Base-by-base conservation (phyloP, 2,797 vertebrate genomes). In the Sarcophilus harrisii region DNA sequence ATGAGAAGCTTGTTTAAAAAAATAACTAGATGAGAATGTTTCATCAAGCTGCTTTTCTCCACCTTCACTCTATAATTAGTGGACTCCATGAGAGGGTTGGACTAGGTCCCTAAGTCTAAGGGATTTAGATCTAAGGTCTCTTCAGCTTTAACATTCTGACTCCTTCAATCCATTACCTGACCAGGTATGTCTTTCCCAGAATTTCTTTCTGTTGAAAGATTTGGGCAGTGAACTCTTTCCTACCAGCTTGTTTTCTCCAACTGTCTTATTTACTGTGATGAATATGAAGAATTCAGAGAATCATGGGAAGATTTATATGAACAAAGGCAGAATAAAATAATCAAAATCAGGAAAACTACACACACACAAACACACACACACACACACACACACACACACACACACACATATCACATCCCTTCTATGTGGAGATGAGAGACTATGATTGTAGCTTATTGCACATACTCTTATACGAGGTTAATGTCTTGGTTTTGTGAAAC, bases 1-100 rank as follows among this genome's bases (percentile, higher is more conserved):
- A 94, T 90, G 97, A 96, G 97, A 98, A 96, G 0, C 0, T 81
- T 54, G 73, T 57, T n/a, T 28, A 95, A 38, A 96, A 96, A 97
- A 94, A 93, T 4, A 6, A 97, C 58, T 93, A 54, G 92, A 93
- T 13, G 92, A 62, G 93, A 95, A 96, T 95, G 96, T 96, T 94
- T 87, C 1, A 0, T 81, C 96, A 81, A 92, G 93, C 93, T 62
- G 58, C 91, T 94, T 90, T 92, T 0, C 87, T 60, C 97, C 38
- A 9, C 49, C 12, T 1, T 45, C 10, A 3, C 32, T 58, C 1
- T 24, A 30, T 29, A 52, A 38, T 28, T 28, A 29, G 3, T 81
- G 21, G 73, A 27, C 38, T 81, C 6, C 21, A 45, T 81, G 38
- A 45, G 27, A 6, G 0, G 12, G 5, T 32, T 87, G 52, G 89